Evolutionary conservation across 2,797 vertebrate species (phyloP), one percentile per base, ranked within the genome.

Genomic region (Bucorvus abyssinicus): DNA sequence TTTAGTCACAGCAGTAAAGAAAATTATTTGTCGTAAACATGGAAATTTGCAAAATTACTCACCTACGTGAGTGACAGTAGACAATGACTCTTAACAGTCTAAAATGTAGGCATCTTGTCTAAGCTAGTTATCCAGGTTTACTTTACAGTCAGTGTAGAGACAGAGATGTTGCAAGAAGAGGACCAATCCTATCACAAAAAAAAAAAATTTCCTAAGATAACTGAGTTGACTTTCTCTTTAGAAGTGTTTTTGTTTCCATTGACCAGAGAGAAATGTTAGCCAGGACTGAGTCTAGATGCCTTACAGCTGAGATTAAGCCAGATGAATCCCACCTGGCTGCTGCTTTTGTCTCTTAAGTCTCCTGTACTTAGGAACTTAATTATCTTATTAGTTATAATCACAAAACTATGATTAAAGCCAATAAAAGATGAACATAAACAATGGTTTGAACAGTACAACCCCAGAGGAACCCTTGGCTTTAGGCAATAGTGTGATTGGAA

Each of bases 341-440:
- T 87, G 36, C 6, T 81, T 92, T 81, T 75, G 27, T 75, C 53
- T 94, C 67, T 71, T 73, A 70, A 77, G 45, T 45, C 27, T 85
- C 8, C 1, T 47, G 21, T 57, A 61, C 60, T 89, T 87, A 85
- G 21, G 56, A 90, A 74, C 57, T 50, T 52, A 90, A 92, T 95
- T 93, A 92, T 61, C 53, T 77, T 80, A n/a, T 81, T 94, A 94
- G 18, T 82, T 91, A 59, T 81, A 96, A 95, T 71, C 69, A 89
- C 32, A 87, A 87, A 80, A 59, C 53, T 75, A 53, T 91, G 84
- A 96, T 92, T 95, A 96, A 93, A 93, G 89, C 20, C 2, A 80
- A 76, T 89, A 85, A 92, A 74, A 81, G 34, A 60, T 75, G 56
- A 83, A 52, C 65, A 91, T 50, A 83, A 92, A 83, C 23, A 73